Base-by-base conservation (phyloP, 2,113 vertebrate genomes). In the Vulpes vulpes region DNA sequence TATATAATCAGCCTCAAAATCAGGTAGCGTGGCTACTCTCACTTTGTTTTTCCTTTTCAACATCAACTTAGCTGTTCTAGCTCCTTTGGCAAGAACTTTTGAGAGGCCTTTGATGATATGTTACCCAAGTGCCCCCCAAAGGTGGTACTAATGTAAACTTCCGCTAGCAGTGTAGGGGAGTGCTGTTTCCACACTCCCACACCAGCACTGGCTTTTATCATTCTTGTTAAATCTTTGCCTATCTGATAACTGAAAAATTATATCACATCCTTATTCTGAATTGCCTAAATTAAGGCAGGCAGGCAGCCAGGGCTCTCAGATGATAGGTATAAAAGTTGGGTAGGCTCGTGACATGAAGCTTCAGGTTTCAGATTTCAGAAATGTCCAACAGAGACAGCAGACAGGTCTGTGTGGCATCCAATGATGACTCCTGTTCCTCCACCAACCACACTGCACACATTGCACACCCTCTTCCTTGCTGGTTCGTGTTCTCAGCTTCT, bases 181-280 rank as follows among this genome's bases (percentile, higher is more conserved):
- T 12, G 49, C 95, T 49, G 53, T 91, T 93, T 94, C 97, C 94
- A 57, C 38, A 71, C 92, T 19, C 97, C 97, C 94, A 97, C 95
- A 87, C 76, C 51, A 51, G 2, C 62, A 14, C 65, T 3, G 80
- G 51, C 87, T 95, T 69, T 38, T 91, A 73, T 55, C 76, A 55
- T 53, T 65, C 71, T 91, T 94, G 97, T 89, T 81, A 83, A 97
- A 90, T 57, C 96, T 96, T 92, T 51, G 90, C 55, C 62, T 94
- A 96, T 97, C 98, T 96, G 97, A 97, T 97, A 98, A 97, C 98
- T 89, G 97, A 97, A 98, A 95, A 91, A 30, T 97, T 79, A 30
- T 51, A 59, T 92, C 90, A 76, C 62, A 71, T 93, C 83, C 76
- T 95, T 94, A 89, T 82, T 89, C 94, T 91, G 92, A 94, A 62